These are phyloP conservation scores for Saguinus imperator DNA, from an alignment of 2,113 vertebrate genomes.

Conservation along the genomic window DNA sequence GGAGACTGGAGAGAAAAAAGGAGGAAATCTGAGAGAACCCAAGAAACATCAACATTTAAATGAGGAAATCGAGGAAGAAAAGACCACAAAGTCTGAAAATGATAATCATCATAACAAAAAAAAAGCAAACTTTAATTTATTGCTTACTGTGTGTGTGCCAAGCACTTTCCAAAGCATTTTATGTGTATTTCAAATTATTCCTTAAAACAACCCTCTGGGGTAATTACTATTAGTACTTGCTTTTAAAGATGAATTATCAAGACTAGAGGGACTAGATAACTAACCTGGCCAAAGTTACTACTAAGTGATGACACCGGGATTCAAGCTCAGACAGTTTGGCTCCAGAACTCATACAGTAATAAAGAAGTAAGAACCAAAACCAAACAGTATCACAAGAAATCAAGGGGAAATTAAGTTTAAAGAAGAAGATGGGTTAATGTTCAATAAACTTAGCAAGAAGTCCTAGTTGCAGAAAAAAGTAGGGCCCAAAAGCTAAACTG, in stretches of 20 bases:
- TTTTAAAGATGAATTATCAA: background rate
- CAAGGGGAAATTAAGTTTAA: conserved; percentile 28
- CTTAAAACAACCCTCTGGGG: background rate
- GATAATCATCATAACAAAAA: background rate
- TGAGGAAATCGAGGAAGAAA: conserved; percentile 6
- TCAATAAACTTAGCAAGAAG: background rate
- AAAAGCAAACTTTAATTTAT: background rate
- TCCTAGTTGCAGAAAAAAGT: background rate
- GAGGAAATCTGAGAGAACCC: background rate
- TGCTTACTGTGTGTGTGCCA: background rate
- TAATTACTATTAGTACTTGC: background rate
- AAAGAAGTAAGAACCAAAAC: background rate
- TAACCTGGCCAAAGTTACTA: background rate
- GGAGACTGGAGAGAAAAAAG: background rate
- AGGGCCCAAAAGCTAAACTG: background rate
- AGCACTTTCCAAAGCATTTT: background rate
- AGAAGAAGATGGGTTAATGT: background rate
- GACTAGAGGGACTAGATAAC: background rate
- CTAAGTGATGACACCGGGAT: background rate
- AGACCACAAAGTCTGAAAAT: background rate
- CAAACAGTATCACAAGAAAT: background rate
- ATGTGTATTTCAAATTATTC: background rate
- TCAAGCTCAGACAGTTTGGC: background rate
- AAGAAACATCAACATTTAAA: background rate
- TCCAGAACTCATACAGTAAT: background rate